Evolutionary conservation across 2,888 invertebrate species (phyloP), one percentile per base, ranked within the genome.

Genomic region (Anoplius nigerrimus): DNA sequence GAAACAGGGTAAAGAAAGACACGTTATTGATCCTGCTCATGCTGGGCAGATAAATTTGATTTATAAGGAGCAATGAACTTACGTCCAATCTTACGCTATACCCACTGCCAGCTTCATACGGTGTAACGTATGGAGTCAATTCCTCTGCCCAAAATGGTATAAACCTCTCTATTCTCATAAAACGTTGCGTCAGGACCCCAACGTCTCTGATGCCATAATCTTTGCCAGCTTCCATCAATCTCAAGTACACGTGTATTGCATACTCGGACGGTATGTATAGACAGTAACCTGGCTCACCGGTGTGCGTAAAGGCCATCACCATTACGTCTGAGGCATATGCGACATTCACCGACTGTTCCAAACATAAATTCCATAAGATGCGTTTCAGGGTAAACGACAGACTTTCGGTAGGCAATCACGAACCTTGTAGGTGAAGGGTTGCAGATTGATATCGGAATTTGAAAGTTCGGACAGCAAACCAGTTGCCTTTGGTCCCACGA

Each of bases 71-170:
- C 48, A 22, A 4, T 65, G 8, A 71, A 77, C 79, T 77, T 79
- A 89, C 88, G 80, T 92, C 91, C 64, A 93, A 87, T 85, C 91
- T 91, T 13, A 93, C 92, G 69, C 91, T 90, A 82, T 92, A 92
- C 27, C 91, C 90, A 74, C 91, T 90, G 24, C 93, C 93, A 71
- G 93, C 92, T 88, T 94, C 94, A 70, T 91, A 91, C 0, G 92
- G 92, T 2, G 92, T 92, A 2, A 91, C 91, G 59, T 90, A 90
- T 71, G 91, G 91, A 22, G 90, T 91, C 22, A 94, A 87, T 86
- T 94, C 94, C 79, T 93, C 92, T 0, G 92, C 93, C 93, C 93
- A 94, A 87, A 93, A 93, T 3, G 93, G 93, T 81, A 93, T 93
- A 84, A 93, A 93, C 79, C 93, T 91, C 86, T 94, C 93, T 65